A percentile compares a stretch with the other conserved stretches of the same genome.
These are phyloP conservation scores for Micrasema longulum DNA, from an alignment of 1,140 invertebrate species.

Conservation along the genomic window DNA sequence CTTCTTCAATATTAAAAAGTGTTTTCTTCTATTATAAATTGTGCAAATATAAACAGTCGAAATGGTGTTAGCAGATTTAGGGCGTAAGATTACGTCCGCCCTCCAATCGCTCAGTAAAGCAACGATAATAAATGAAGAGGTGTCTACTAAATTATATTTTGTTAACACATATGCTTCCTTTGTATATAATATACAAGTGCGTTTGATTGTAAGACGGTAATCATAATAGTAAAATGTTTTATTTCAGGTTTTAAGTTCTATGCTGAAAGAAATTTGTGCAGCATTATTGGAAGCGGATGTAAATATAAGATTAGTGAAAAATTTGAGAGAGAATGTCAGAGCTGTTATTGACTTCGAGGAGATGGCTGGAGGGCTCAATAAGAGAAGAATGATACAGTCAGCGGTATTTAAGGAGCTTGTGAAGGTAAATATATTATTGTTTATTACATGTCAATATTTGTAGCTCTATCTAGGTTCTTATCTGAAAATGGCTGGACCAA, in stretches of 20 bases:
- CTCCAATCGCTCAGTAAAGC: slow-evolving; percentile 97
- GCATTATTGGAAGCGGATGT: slow-evolving; percentile 99
- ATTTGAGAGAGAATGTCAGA: slow-evolving; percentile 97
- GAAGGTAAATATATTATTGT: too few relatives aligned
- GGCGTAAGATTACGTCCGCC: slow-evolving; percentile 98
- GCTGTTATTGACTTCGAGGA: slow-evolving; percentile 99
- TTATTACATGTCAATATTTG: too few relatives aligned
- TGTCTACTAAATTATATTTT: slow-evolving; percentile 11
- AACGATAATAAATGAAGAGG: slow-evolving; percentile 98
- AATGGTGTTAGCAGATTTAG: slow-evolving; percentile 99
- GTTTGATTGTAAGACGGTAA: too few relatives aligned
- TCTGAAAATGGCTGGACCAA: too few relatives aligned
- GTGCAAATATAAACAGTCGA: slow-evolving; percentile 60
- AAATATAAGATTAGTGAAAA: slow-evolving; percentile 96
- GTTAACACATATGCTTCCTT: slow-evolving; percentile 54
- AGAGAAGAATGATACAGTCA: slow-evolving; percentile 98
- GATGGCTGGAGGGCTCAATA: slow-evolving; percentile 99
- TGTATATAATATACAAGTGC: slow-evolving; percentile 2
- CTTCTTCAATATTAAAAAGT: slow-evolving; percentile 17
- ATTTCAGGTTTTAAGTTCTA: slow-evolving; percentile 93
- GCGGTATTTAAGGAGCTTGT: slow-evolving; percentile 99
- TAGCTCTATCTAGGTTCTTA: too few relatives aligned
- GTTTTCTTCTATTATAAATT: slow-evolving; percentile 15
- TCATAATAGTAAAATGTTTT: slow-evolving; percentile 39
- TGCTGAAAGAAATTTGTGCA: slow-evolving; percentile 99